These are phyloP conservation scores for Irena cyanogastra DNA, from an alignment of 2,113 vertebrate species.

Conservation along the genomic window DNA sequence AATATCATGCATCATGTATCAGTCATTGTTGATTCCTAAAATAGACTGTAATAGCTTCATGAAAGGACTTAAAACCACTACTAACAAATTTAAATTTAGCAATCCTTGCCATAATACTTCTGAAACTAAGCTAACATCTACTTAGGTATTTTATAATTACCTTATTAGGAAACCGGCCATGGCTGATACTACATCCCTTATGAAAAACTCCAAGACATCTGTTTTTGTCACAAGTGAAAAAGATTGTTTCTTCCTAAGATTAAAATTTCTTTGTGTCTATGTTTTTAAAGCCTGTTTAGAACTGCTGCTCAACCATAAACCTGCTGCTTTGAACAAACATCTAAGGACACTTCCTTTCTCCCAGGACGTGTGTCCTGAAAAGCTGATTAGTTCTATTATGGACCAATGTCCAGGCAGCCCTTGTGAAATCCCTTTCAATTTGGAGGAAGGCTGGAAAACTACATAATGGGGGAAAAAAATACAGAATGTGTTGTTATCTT, in stretches of 20 bases:
- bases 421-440: neutral
- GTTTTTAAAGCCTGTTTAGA: neutral
- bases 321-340: neutral
- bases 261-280: neutral
- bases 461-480: neutral
- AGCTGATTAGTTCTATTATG: neutral
- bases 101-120: neutral
- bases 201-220: neutral
- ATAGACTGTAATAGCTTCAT: neutral
- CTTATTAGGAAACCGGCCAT: neutral
- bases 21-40: neutral
- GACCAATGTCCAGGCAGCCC: neutral
- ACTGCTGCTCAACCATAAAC: neutral
- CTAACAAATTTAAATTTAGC: neutral
- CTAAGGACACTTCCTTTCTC: neutral
- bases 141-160: neutral
- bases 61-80: neutral
- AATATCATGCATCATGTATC: neutral
- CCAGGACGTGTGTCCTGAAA: neutral
- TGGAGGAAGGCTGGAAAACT: neutral
- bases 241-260: neutral
- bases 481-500: neutral
- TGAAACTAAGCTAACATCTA: neutral
- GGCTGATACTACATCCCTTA: neutral
- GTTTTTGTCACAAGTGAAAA: neutral